Evolutionary conservation across 2,113 vertebrate species (phyloP), one percentile per base, ranked within the genome.

Genomic region (Leptosomus discolor): DNA sequence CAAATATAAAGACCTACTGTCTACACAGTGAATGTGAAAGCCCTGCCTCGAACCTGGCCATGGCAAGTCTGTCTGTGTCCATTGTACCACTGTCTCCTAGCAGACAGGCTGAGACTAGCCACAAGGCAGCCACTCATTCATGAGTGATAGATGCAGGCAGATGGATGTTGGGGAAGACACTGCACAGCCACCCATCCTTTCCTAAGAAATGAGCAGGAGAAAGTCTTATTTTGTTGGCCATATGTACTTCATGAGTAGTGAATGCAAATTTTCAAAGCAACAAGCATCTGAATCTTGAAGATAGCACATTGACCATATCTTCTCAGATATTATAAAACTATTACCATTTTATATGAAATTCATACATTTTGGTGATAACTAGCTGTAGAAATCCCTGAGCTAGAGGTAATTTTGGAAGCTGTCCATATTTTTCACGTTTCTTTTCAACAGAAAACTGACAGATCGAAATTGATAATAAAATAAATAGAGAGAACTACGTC

Each of bases 141-240:
- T 1, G 1, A 0, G 32, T 9, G 8, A 17, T 5, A 67, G 22
- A 61, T 53, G 32, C 1, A 48, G 6, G 36, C 18, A 51, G n/a
- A 12, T 22, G 20, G 7, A 63, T 29, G 27, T 30, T 32, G 26
- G 11, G 36, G 18, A 73, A 88, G 34, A 16, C 18, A 27, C 1
- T 53, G 24, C 43, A 48, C 24, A 90, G 22, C 22, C 11, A 79
- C 6, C 3, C 43, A 63, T 30, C 22, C 11, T 88, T 71, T 63
- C 57, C 34, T 48, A 56, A 90, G 39, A 70, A 87, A 74, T 17
- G 34, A 74, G 7, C 17, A 54, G 32, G 12, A 71, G 4, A 64
- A 73, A 51, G 7, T 61, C 5, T n/a, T 37, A 21, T 6, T 26
- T 5, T 58, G 9, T 77, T 80, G 86, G 3, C 41, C 3, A 12